Base-by-base conservation (phyloP, 2,888 invertebrate genomes). In the Plemyria rubiginata region DNA sequence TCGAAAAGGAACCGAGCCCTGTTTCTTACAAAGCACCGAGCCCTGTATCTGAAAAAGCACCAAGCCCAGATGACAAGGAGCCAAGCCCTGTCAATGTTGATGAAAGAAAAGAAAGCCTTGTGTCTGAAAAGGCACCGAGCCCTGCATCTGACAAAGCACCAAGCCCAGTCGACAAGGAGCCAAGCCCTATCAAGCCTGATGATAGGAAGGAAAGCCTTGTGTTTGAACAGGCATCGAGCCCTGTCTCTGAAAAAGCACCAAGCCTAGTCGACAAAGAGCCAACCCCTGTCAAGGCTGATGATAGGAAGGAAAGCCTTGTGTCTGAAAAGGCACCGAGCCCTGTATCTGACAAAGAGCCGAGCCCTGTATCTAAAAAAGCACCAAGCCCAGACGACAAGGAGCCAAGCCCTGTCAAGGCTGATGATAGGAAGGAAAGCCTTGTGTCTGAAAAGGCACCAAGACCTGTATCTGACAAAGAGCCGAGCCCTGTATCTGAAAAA, bases 1-100 rank as follows among this genome's bases (percentile, higher is more conserved):
- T 48, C n/a, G 54, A 60, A 0, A 65, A 59, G 5, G 41, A 7
- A 2, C 38, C 63, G 0, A 70, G 60, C 12, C 43, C 36, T 38
- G 11, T 48, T 8, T 12, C 59, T 1, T 56, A 59, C 1, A 71
- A 67, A 7, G 29, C 15, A 11, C 57, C 56, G 0, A 73, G 67
- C 3, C 60, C 60, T 0, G 13, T 41, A 8, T 8, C 0, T 46
- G 68, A 6, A 40, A 12, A 22, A 22, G 4, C 32, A 32, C 32
- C 8, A 7, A 53, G 32, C 32, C 8, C 32, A 7, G 32, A 4
- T 32, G 32, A 32, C 32, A 32, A 32, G 4, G 32, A 32, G 6
- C 0, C 43, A 32, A 50, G 57, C n/a, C 51, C 41, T 11, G 36
- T 32, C 36, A 38, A 48, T 8, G 53, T 41, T 4, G 49, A 60